These are phyloP conservation scores for Sebastes minor DNA, from an alignment of 2,797 vertebrate genomes.

Conservation along the genomic window DNA sequence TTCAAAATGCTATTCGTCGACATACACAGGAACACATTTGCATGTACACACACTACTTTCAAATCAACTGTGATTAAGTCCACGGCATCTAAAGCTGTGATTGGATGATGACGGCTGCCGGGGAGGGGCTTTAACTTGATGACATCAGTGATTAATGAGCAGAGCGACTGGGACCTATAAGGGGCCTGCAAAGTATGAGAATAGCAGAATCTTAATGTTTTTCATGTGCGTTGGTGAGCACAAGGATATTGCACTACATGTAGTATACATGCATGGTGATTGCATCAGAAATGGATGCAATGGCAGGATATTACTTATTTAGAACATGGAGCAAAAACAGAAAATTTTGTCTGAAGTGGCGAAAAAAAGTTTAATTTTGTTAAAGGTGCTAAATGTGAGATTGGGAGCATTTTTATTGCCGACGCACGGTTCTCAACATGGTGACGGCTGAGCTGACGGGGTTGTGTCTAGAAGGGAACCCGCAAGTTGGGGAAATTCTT, in stretches of 20 bases:
- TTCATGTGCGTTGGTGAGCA: neutral
- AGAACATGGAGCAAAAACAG: neutral
- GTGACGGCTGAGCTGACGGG: too few relatives aligned
- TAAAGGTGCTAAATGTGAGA: too few relatives aligned
- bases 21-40: neutral
- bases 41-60: conserved; percentile 6
- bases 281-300: neutral
- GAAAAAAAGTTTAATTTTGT: neutral
- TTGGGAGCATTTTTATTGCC: too few relatives aligned
- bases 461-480: too few relatives aligned
- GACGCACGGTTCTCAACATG: too few relatives aligned
- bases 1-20: conserved; percentile 6
- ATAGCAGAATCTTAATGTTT: conserved; percentile 4
- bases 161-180: conserved; percentile 3
- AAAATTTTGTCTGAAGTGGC: neutral
- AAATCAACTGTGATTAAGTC: conserved; percentile 26
- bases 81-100: neutral
- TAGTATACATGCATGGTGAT: neutral
- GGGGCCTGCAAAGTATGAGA: conserved; percentile 9
- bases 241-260: neutral
- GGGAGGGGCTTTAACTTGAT: conserved; percentile 29
- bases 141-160: conserved; percentile 54
- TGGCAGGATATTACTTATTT: neutral
- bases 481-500: too few relatives aligned
- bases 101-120: conserved; percentile 13